Base-by-base conservation (phyloP, 2,888 invertebrate species). In the Listrodromus nycthemerus region DNA sequence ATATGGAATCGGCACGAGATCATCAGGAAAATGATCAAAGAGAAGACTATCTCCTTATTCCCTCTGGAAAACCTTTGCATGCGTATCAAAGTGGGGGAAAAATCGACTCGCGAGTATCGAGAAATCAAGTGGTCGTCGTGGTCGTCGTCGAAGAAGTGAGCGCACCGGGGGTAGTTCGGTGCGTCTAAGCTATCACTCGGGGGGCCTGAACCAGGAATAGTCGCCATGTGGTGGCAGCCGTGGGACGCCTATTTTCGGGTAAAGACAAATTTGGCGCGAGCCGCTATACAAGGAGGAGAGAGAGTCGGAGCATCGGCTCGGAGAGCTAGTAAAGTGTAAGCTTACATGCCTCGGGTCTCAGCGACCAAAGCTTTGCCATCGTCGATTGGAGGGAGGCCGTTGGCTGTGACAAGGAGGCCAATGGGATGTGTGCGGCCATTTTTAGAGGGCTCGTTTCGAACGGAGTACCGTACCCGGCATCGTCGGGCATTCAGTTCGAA, bases 241-340 rank as follows among this genome's bases (percentile, higher is more conserved):
- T 91, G 91, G 91, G 91, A 91, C 90, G 91, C 91, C 92, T 93
- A 93, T 93, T 96, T 96, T 96, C 95, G 95, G 95, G 96, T 96
- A 96, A 96, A 96, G 96, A 96, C 96, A 96, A 96, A 96, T 96
- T 96, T 96, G 96, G 96, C 95, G 94, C 94, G 94, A 94, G 92
- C 89, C 91, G 90, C 90, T 89, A 87, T 82, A 83, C 65, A 83
- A 82, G 76, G 65, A 24, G 63, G 58, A 71, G 83, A 63, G 66
- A 80, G 82, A 83, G 79, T 75, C 67, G 69, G 75, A 61, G 81
- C 63, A 83, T 80, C 19, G 66, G 61, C 63, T 30, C 37, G 75
- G 50, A 76, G 75, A 69, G 78, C 65, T 87, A 88, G 90, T 92
- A 91, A 92, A 92, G 93, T 93, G 92, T 93, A 93, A 92, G 93